Base-by-base conservation (phyloP, 2,113 vertebrate species). In the Megaptera novaeangliae region DNA sequence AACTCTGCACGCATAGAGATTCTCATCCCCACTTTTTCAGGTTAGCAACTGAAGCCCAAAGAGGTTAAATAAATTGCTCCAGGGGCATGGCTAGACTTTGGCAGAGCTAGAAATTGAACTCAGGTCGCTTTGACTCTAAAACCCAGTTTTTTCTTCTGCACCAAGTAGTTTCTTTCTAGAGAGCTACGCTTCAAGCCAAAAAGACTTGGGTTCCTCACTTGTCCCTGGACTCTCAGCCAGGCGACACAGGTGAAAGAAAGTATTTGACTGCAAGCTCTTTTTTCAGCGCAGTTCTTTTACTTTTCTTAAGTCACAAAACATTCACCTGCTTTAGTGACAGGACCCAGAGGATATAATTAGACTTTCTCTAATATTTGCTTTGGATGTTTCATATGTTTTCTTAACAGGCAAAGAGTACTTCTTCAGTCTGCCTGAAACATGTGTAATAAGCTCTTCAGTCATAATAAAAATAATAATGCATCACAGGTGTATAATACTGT, bases 361-460 rank as follows among this genome's bases (percentile, higher is more conserved):
- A 97, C 97, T 97, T 98, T 97, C 98, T 98, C 97, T 97, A 97
- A 96, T 98, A 98, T 98, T 98, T 99, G 92, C 97, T 88, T 98
- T 98, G 98, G 98, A 98, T 98, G 96, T 98, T 98, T 98, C 98
- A 74, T 98, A 8, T 91, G 74, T 97, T 98, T 98, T 98, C 97
- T 98, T 98, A 98, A 98, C 98, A 98, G 98, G 98, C 98, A 98
- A 98, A 97, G 96, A 98, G 97, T 96, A 97, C 98, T 99, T 99
- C 98, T 98, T 98, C 88, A 93, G 18, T 96, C 49, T 97, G 86
- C 80, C 82, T 80, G 41, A 98, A 96, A 98, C 90, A 59, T 97
- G 96, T 98, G 96, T 98, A 98, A 98, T 98, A 94, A 95, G 74
- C 63, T 89, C 71, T 88, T 91, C 31, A 59, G 84, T 93, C 63